phyloP scores from a whole-genome alignment of 2,113 vertebrate genomes.

The Malurus alboscapulatus region DNA sequence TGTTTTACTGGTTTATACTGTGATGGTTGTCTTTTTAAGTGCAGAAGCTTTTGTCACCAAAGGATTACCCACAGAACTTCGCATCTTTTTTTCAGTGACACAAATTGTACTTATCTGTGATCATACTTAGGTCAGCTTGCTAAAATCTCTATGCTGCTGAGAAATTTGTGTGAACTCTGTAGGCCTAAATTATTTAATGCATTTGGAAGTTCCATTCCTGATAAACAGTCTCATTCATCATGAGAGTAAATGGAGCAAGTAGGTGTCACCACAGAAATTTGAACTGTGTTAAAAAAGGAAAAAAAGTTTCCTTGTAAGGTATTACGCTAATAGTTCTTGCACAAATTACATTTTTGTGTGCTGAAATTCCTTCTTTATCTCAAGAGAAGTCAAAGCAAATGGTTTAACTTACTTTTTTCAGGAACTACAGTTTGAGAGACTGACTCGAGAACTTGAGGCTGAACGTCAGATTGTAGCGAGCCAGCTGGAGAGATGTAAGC shows the following conservation, averaged over 20 bases:
- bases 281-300: neutral
- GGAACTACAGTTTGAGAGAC: constrained; percentile 97
- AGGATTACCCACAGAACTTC: neutral
- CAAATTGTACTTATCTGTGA: neutral
- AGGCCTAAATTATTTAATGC: neutral
- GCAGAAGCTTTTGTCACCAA: neutral
- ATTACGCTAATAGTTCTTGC: neutral
- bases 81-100: neutral
- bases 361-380: neutral
- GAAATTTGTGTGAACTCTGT: neutral
- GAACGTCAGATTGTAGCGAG: constrained; percentile 96
- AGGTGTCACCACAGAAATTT: neutral
- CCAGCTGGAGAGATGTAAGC: constrained; percentile 98
- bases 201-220: neutral
- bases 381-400: neutral
- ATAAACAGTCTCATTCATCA: rapidly evolving
- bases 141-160: neutral
- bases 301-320: neutral
- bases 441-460: constrained; percentile 96
- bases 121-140: neutral
- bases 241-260: neutral
- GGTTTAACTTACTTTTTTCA: constrained; percentile 59
- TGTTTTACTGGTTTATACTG: neutral
- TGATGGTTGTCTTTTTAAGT: neutral
- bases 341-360: neutral